Conservation (phyloP, 2,797 vertebrate species). For the Pseudomugil gertrudae region DNA sequence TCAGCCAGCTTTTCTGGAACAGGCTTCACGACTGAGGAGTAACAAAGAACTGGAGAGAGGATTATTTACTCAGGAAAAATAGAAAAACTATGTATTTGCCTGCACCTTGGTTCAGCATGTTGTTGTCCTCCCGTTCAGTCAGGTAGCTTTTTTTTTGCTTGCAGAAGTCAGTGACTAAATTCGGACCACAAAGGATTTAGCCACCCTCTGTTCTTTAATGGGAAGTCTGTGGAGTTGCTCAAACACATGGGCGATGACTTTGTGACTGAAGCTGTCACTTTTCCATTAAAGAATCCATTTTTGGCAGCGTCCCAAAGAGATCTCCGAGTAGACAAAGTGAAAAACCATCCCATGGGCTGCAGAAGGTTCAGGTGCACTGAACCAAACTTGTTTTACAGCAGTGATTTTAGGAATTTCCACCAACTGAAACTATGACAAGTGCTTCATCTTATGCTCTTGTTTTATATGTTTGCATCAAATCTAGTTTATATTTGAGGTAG, state of each 20-base stretch:
- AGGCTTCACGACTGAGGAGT: constrained; percentile 45
- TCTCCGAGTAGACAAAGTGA: too few relatives aligned
- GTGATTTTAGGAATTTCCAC: too few relatives aligned
- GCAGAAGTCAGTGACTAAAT: constrained; percentile 8
- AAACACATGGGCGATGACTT: not conserved
- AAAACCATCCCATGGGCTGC: too few relatives aligned
- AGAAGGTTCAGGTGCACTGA: too few relatives aligned
- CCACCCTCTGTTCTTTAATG: not conserved
- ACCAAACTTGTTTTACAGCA: too few relatives aligned
- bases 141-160: constrained; percentile 9
- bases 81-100: constrained; percentile 20
- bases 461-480: too few relatives aligned
- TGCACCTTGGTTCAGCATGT: constrained; percentile 23
- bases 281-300: too few relatives aligned
- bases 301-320: too few relatives aligned
- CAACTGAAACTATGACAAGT: too few relatives aligned
- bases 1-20: constrained; percentile 47
- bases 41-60: constrained; percentile 27
- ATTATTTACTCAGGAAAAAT: constrained; percentile 42
- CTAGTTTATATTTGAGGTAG: too few relatives aligned
- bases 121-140: constrained; percentile 3
- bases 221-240: not conserved
- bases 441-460: too few relatives aligned
- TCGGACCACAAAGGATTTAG: constrained; percentile 8
- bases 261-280: too few relatives aligned